These are phyloP conservation scores for Eupithecia dodoneata DNA, from an alignment of 2,888 invertebrate species.

Conservation along the genomic window DNA sequence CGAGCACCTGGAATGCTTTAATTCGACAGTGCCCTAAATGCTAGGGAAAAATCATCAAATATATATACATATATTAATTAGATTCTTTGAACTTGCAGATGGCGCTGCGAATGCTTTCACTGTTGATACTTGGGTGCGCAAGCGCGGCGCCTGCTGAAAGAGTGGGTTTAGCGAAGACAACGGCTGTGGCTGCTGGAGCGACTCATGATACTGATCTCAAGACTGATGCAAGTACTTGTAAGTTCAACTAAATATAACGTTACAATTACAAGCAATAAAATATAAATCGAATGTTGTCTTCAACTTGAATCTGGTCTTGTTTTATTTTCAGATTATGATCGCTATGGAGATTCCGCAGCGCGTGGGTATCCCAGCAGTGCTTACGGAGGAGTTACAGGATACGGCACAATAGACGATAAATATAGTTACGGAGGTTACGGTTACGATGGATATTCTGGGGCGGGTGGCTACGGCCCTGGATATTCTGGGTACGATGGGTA, in stretches of 20 bases:
- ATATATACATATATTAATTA: not conserved
- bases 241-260: conserved; percentile 41
- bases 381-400: conserved; percentile 45
- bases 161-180: conserved; percentile 15
- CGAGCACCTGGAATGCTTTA: not conserved
- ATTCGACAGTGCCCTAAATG: not conserved
- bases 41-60: not conserved
- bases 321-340: conserved; percentile 56
- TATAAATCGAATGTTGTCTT: not conserved
- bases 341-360: conserved; percentile 69
- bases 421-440: conserved; percentile 46
- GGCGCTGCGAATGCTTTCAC: conserved; percentile 47
- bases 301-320: not conserved
- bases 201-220: conserved; percentile 63
- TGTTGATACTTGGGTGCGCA: conserved; percentile 51
- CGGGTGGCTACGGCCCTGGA: conserved; percentile 32
- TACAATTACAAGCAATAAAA: not conserved
- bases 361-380: conserved; percentile 57
- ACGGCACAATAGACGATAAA: conserved; percentile 40
- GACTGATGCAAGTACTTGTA: conserved; percentile 71
- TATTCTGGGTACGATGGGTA: conserved; percentile 32
- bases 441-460: conserved; percentile 46
- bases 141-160: conserved; percentile 52
- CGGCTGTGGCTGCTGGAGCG: conserved; percentile 43
- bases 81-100: conserved; percentile 54